A percentile compares a stretch with the other conserved stretches of the same genome.
Conservation (phyloP, 2,113 vertebrate genomes). For the Panurus biarmicus region DNA sequence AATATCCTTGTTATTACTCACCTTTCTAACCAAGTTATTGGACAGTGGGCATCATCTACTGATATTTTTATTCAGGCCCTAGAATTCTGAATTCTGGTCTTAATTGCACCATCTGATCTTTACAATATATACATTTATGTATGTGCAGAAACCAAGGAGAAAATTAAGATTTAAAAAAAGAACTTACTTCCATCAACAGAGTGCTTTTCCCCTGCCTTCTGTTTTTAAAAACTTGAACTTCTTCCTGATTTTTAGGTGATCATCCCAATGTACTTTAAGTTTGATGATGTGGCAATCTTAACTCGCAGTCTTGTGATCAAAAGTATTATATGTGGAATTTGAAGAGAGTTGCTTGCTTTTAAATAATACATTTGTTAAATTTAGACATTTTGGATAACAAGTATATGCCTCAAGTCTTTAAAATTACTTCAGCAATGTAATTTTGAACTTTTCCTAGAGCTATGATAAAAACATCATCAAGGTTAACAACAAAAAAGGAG, state of each 20-base stretch:
- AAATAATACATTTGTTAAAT: neutral
- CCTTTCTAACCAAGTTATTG: neutral
- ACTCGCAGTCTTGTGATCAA: neutral
- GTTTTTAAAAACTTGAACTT: neutral
- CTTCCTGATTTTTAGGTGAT: neutral
- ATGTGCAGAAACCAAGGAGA: neutral
- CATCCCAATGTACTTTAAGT: neutral
- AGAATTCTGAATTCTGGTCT: neutral
- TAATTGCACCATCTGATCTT: neutral
- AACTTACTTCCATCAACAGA: neutral
- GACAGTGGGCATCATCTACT: neutral
- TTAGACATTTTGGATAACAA: neutral
- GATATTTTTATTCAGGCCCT: neutral
- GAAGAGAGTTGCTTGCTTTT: neutral
- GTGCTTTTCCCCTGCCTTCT: neutral
- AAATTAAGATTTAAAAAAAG: neutral
- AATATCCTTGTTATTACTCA: neutral
- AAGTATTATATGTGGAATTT: neutral
- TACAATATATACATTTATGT: neutral
- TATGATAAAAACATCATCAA: constrained; percentile 16
- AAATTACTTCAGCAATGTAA: neutral
- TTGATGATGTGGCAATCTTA: neutral
- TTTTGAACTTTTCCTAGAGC: constrained; percentile 20
- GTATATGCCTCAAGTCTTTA: neutral
- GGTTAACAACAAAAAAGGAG: neutral